Base-by-base conservation (phyloP, 1,140 invertebrate genomes). In the Tetranychus cinnabarinus region DNA sequence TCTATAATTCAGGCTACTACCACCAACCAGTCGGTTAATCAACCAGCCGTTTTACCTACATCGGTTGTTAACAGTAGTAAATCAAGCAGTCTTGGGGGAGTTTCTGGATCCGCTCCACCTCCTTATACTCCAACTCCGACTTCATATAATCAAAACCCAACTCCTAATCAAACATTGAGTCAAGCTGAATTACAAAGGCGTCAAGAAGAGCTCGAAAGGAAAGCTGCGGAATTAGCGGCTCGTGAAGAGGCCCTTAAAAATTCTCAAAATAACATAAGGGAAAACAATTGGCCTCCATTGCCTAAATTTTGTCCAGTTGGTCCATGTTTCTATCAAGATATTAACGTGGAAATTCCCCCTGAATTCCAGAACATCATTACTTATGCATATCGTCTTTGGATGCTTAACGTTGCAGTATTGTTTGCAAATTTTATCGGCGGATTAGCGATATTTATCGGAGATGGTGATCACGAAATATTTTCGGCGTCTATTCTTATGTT, bases 281-380 rank as follows among this genome's bases (percentile, higher is more conserved):
- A 83, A 69, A 95, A 97, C 71, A 99, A 99, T 75, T 99, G 92
- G 91, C 95, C 95, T 3, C 95, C 95, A 13, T 71, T 99, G 61
- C 93, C 95, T 42, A 82, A 83, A 66, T 91, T 83, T 66, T 91
- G 88, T 68, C 77, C 77, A 47, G 79, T 96, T 58, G 87, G 95
- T 69, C 93, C 95, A 1, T 99, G 95, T 73, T 98, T 98, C 73
- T 97, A 97, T 75, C 93, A 97, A 77, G 95, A 98, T 73, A 97
- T 99, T 65, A 88, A 90, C 74, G 85, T 97, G n/a, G 96, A 99
- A 72, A 98, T 99, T 73, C 90, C 92, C 31, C 75, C 88, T 56
- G 89, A 97, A 72, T 98, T 98, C 74, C 92, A 97, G 73, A 85
- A 85, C 70, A 82, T 95, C 65, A 92, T 98, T 45, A 82, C 86